Conservation (phyloP, 2,888 invertebrate species). For the Hypercompe scribonia region DNA sequence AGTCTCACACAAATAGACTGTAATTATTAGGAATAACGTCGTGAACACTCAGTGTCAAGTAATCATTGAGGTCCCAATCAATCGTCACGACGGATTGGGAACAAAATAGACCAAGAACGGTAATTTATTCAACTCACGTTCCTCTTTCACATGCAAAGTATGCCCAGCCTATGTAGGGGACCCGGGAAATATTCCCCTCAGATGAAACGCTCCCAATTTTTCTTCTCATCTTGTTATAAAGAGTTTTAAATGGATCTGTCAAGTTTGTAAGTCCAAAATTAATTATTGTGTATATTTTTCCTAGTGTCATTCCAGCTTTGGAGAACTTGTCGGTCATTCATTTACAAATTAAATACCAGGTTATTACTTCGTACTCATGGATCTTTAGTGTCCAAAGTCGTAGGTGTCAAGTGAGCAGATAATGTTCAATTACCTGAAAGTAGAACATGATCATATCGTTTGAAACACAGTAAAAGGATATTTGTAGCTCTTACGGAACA, state of each 20-base stretch:
- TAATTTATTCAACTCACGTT: slow-evolving; percentile 25
- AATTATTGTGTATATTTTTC: slow-evolving; percentile 21
- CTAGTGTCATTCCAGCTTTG: slow-evolving; percentile 5
- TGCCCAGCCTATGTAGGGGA: slow-evolving; percentile 11
- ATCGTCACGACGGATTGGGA: slow-evolving; percentile 11
- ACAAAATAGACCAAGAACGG: not conserved
- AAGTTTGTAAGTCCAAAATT: slow-evolving; percentile 23
- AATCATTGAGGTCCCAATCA: not conserved
- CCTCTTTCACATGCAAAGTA: slow-evolving; percentile 58
- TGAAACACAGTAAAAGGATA: not conserved
- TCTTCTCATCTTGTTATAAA: slow-evolving; percentile 22
- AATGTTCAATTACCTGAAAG: not conserved
- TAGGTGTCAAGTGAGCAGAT: not conserved
- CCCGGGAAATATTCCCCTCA: slow-evolving; percentile 29
- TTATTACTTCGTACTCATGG: not conserved
- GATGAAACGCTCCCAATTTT: slow-evolving; percentile 34
- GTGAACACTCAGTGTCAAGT: not conserved
- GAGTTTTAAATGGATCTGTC: slow-evolving; percentile 29
- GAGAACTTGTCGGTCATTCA: not conserved
- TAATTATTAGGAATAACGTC: not conserved
- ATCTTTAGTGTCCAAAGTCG: not conserved
- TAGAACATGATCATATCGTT: not conserved
- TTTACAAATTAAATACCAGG: not conserved
- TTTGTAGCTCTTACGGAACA: not conserved
- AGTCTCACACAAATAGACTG: not conserved